Base-by-base conservation (phyloP, 1,140 invertebrate genomes). In the Cydia strobilella region DNA sequence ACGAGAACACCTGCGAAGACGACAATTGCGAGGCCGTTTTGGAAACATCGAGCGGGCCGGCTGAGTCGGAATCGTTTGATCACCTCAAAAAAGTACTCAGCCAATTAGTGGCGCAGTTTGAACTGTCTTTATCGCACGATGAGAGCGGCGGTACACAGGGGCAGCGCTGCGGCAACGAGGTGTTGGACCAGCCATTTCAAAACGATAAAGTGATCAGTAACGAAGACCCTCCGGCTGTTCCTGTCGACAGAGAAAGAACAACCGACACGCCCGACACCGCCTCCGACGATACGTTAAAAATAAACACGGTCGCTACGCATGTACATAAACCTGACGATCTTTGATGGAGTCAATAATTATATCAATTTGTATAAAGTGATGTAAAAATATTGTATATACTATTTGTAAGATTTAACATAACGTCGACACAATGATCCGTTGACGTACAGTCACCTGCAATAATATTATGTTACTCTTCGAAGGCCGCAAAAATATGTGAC, bases 11-110 rank as follows among this genome's bases (percentile, higher is more conserved):
- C 6, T 90, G 89, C 48, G 82, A 85, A 1, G 84, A 82, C 13
- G 82, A 80, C 4, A 75, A 77, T n/a, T 91, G 88, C 72, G 82
- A 86, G 35, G 69, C 84, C 3, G 77, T 84, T 2, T 42, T 82
- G 1, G 78, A 84, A 4, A 39, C 80, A 0, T 74, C 71, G 0
- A 72, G 73, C 0, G 74, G 75, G 6, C 59, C 79, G 0, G 45
- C 75, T 0, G 84, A 91, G 39, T 86, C 87, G 12, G 87, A 90
- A 45, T 87, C 89, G 0, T 89, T 88, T 48, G 88, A 88, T n/a
- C 86, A 91, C 71, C 73, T 92, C 1, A 91, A 90, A 72, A 85
- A 85, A 65, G 88, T 92, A 3, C 82, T 92, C 0, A 83, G 84
- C 18, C 87, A 92, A 62, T 74, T 92, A 0, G 88, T 89, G 0